Conservation (phyloP, 1,140 invertebrate genomes). For the Planococcus citri region DNA sequence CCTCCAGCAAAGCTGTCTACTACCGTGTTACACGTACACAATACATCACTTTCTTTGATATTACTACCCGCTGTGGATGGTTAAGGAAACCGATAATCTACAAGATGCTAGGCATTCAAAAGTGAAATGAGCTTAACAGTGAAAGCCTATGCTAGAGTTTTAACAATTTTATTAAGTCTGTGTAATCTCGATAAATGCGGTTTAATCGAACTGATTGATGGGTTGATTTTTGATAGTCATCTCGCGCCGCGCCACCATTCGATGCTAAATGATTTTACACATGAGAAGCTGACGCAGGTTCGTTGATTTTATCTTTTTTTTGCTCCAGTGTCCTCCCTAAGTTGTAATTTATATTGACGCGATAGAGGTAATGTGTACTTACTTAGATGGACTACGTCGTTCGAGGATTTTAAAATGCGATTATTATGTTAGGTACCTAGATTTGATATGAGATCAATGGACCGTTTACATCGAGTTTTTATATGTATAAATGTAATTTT, state of each 20-base stretch:
- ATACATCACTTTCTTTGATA: neutral
- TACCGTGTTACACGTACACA: neutral
- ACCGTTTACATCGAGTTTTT: too few relatives aligned
- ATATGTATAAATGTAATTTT: too few relatives aligned
- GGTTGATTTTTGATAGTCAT: neutral
- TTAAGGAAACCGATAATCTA: neutral
- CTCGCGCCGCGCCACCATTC: neutral
- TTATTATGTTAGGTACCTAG: too few relatives aligned
- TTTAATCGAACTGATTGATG: neutral
- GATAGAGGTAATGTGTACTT: too few relatives aligned
- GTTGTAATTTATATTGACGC: too few relatives aligned
- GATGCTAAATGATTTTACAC: too few relatives aligned
- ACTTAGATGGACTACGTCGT: too few relatives aligned
- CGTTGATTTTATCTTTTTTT: neutral
- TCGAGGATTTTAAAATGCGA: too few relatives aligned
- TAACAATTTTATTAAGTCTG: neutral
- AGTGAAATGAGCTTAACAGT: neutral
- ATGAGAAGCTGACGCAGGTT: neutral
- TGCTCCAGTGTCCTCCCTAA: too few relatives aligned
- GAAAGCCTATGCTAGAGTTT: neutral
- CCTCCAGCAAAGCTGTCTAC: neutral
- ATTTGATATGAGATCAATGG: too few relatives aligned
- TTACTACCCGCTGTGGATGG: neutral
- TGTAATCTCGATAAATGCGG: neutral
- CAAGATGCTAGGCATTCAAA: neutral